Percentiles rank a stretch among this genome's conserved stretches.
Evolutionary conservation across 2,888 invertebrate species (phyloP).

Genomic region (Tethea ocularis): DNA sequence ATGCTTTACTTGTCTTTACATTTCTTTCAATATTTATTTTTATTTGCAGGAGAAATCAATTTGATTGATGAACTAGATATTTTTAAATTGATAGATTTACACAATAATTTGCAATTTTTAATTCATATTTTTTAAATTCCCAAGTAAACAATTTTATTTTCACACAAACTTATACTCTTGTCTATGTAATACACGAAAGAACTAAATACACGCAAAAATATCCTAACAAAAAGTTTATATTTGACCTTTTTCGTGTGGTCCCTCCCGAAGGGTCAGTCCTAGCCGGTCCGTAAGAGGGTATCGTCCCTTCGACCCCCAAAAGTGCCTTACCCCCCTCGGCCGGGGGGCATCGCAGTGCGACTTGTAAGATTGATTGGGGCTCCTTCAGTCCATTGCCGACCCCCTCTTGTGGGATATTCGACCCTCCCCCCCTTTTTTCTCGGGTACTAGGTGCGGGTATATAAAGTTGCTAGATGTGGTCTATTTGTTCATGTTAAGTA

Average conservation of each 20-base stretch:
- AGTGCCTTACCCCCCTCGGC: conserved; percentile 44
- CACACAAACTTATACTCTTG: neutral
- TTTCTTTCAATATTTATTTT: no score
- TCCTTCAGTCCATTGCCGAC: conserved; percentile 83
- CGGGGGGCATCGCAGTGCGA: conserved; percentile 63
- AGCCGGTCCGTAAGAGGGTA: conserved; percentile 78
- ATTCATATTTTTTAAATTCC: no score
- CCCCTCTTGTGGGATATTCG: conserved; percentile 76
- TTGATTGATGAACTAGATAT: no score
- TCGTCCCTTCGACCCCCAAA: conserved; percentile 75
- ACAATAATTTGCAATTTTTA: no score
- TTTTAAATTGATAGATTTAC: no score
- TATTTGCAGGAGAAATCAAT: no score
- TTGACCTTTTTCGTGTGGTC: conserved; percentile 65
- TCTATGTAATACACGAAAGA: conserved; percentile 30
- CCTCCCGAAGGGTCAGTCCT: conserved; percentile 75
- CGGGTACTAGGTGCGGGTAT: conserved; percentile 59
- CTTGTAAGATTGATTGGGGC: conserved; percentile 85
- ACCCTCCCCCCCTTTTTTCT: conserved; percentile 78
- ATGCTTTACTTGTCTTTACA: no score
- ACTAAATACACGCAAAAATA: conserved; percentile 44
- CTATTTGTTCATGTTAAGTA: conserved; percentile 12
- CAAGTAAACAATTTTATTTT: neutral
- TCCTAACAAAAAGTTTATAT: conserved; percentile 68
- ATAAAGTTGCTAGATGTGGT: conserved; percentile 61